phyloP scores from a whole-genome alignment of 2,797 vertebrate species.

The Macropus fuliginosus region DNA sequence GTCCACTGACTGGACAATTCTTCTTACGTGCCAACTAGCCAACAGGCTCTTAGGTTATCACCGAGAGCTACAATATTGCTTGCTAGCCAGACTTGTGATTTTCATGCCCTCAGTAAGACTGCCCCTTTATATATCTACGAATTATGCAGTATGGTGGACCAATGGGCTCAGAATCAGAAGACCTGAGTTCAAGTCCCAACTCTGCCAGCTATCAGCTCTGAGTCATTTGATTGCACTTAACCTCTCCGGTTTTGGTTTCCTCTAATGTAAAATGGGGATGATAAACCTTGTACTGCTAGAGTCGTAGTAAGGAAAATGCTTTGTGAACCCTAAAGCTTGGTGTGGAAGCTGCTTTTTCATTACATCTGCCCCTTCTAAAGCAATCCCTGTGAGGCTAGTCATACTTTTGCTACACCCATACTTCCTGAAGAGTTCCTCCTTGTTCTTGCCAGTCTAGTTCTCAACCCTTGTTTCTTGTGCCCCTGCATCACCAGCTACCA shows the following conservation, averaged over 20 bases:
- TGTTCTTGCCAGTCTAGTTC: not conserved
- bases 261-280: not conserved
- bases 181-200: not conserved
- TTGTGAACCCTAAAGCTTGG: not conserved
- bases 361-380: not conserved
- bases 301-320: not conserved
- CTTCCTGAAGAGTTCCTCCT: not conserved
- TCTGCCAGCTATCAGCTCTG: not conserved
- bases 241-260: not conserved
- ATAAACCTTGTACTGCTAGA: not conserved
- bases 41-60: constrained; percentile 30
- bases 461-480: not conserved
- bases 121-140: not conserved
- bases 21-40: constrained; percentile 19
- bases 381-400: not conserved
- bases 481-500: not conserved
- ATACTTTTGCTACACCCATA: not conserved
- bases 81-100: not conserved
- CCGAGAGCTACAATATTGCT: not conserved
- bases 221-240: not conserved
- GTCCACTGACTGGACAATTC: not conserved
- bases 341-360: not conserved
- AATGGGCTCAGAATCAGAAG: not conserved
- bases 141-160: not conserved
- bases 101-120: not conserved